Evolutionary conservation across 2,888 invertebrate species (phyloP).

Genomic region (Apodemia zela): DNA sequence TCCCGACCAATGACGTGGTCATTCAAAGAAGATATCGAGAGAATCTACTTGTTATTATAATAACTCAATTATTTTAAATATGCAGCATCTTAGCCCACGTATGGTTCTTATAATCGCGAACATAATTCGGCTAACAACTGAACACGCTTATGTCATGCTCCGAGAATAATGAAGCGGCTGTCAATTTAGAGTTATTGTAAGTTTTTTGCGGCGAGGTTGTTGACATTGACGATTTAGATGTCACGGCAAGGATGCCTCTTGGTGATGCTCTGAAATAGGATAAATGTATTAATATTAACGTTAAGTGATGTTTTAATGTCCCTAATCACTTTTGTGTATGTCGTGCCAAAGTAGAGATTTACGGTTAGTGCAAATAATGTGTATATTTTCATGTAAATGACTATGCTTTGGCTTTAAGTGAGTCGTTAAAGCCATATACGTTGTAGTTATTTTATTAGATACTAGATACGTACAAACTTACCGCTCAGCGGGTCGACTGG

Average conservation of each 20-base stretch:
- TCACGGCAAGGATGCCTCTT: constrained; percentile 64
- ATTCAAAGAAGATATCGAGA: too few relatives aligned
- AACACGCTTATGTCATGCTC: constrained; percentile 60
- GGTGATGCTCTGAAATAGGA: constrained; percentile 8
- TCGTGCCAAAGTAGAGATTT: background rate
- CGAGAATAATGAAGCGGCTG: constrained; percentile 58
- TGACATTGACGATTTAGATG: constrained; percentile 67
- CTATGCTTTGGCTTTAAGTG: background rate
- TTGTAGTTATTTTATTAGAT: background rate
- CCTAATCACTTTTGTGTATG: constrained; percentile 7
- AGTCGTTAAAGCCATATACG: background rate
- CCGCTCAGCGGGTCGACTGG: too few relatives aligned
- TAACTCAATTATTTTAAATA: background rate
- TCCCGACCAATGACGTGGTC: too few relatives aligned
- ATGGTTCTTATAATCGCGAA: constrained; percentile 23
- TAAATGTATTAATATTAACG: constrained; percentile 5
- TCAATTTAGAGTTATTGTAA: constrained; percentile 67
- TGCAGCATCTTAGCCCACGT: constrained; percentile 26
- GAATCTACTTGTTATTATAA: too few relatives aligned
- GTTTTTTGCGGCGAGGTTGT: constrained; percentile 69
- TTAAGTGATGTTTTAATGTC: constrained; percentile 5
- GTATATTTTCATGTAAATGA: background rate
- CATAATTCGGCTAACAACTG: constrained; percentile 38
- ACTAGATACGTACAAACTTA: too few relatives aligned
- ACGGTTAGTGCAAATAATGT: background rate